Conservation (phyloP, 2,888 invertebrate genomes). For the Ariolimax columbianus region DNA sequence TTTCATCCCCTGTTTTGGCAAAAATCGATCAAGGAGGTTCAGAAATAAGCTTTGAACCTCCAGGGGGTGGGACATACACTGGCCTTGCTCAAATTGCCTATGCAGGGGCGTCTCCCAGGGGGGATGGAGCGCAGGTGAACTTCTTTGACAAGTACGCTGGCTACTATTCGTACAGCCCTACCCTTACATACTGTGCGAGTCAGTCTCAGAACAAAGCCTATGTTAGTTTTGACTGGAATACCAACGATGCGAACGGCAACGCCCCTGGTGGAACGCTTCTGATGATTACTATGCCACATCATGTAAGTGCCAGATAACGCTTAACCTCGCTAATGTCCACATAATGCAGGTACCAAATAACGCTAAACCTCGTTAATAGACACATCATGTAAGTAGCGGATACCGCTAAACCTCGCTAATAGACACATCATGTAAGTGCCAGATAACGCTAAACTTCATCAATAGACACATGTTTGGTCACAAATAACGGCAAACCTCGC, state of each 20-base stretch:
- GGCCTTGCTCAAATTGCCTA: constrained; percentile 68
- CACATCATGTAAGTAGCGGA: too few species aligned
- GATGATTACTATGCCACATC: constrained; percentile 69
- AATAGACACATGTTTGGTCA: too few species aligned
- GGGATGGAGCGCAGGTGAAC: constrained; percentile 58
- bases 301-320: constrained; percentile 56
- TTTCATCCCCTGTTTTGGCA: constrained; percentile 61
- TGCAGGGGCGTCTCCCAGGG: constrained; percentile 62
- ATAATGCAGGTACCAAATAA: too few species aligned
- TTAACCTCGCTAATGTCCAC: too few species aligned
- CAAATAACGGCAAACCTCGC: too few species aligned
- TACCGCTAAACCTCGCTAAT: too few species aligned
- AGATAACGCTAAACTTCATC: too few species aligned
- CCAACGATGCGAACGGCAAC: constrained; percentile 58
- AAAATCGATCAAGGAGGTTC: constrained; percentile 54
- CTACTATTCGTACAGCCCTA: constrained; percentile 64
- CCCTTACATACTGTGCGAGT: constrained; percentile 63
- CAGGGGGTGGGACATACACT: constrained; percentile 60
- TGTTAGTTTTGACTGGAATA: constrained; percentile 65
- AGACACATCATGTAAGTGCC: too few species aligned
- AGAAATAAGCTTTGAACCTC: constrained; percentile 60
- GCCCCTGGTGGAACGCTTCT: constrained; percentile 57
- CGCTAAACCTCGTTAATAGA: too few species aligned
- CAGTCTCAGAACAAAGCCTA: constrained; percentile 58
- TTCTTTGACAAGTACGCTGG: constrained; percentile 62